phyloP scores from a whole-genome alignment of 2,113 vertebrate species.

The Sula dactylatra region DNA sequence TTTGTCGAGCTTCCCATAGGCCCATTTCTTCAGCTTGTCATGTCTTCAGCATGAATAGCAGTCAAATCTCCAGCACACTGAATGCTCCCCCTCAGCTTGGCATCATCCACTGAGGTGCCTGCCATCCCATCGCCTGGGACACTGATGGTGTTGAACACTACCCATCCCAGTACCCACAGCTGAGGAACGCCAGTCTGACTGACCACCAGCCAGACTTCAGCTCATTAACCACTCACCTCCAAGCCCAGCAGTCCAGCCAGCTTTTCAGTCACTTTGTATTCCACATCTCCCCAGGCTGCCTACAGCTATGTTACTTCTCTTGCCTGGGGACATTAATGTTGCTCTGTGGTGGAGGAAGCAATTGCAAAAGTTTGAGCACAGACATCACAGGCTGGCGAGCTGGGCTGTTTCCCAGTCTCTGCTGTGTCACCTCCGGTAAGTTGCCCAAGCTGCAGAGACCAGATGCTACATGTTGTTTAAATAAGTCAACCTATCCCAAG shows the following conservation, averaged over 20 bases:
- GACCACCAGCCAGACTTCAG: background rate
- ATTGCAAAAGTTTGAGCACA: background rate
- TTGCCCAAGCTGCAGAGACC: background rate
- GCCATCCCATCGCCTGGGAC: background rate
- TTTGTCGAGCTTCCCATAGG: background rate
- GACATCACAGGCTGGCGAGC: background rate
- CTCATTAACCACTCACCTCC: background rate
- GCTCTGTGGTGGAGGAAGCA: background rate
- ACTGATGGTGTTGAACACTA: background rate
- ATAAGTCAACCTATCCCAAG: background rate
- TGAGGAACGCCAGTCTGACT: background rate
- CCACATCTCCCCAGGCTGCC: background rate
- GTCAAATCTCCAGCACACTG: background rate
- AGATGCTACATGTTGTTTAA: slow-evolving; percentile 9
- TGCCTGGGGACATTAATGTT: background rate
- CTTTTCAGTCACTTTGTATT: background rate
- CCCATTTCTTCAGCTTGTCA: background rate
- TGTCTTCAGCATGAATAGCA: background rate
- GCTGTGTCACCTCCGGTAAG: slow-evolving; percentile 4
- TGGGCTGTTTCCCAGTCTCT: slow-evolving; percentile 21
- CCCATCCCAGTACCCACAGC: background rate
- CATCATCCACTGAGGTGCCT: background rate
- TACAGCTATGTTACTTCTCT: background rate
- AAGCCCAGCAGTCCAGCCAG: background rate
- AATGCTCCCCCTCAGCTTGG: background rate